Evolutionary conservation across 2,888 invertebrate genomes (phyloP).

Genomic region (Blastobasis lacticolella): DNA sequence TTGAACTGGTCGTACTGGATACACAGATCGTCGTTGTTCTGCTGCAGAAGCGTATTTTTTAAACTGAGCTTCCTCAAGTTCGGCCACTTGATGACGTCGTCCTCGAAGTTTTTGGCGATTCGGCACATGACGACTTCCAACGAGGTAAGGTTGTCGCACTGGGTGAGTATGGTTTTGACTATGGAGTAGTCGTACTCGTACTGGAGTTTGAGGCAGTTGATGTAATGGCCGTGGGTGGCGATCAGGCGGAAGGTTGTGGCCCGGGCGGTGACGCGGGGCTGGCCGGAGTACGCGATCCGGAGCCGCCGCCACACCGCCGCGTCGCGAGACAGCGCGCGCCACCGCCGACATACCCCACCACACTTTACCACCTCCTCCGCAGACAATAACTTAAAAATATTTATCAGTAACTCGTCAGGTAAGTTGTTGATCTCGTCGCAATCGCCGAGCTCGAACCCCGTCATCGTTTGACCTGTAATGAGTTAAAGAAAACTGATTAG

Average conservation of each 20-base stretch:
- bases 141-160: constrained; percentile 46
- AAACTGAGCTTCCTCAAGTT: constrained; percentile 49
- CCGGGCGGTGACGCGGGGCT: constrained; percentile 43
- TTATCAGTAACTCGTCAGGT: constrained; percentile 55
- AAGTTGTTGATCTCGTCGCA: constrained; percentile 30
- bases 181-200: constrained; percentile 49
- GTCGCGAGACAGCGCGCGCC: constrained; percentile 49
- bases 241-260: constrained; percentile 43
- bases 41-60: constrained; percentile 49
- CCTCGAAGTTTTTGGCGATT: constrained; percentile 44
- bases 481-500: too few relatives aligned
- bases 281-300: constrained; percentile 48
- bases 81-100: constrained; percentile 43
- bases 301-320: constrained; percentile 45
- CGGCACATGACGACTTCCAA: constrained; percentile 62
- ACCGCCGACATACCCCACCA: constrained; percentile 48
- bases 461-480: constrained; percentile 16
- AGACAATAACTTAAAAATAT: constrained; percentile 50
- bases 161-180: constrained; percentile 40
- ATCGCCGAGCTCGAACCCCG: constrained; percentile 15
- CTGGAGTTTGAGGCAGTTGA: constrained; percentile 49
- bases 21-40: constrained; percentile 30
- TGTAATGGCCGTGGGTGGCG: constrained; percentile 37
- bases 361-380: constrained; percentile 45
- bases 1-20: constrained; percentile 48